A percentile compares a stretch with the other conserved stretches of the same genome.
These are phyloP conservation scores for Danaus melanippus DNA, from an alignment of 1,140 invertebrate genomes.

Conservation along the genomic window DNA sequence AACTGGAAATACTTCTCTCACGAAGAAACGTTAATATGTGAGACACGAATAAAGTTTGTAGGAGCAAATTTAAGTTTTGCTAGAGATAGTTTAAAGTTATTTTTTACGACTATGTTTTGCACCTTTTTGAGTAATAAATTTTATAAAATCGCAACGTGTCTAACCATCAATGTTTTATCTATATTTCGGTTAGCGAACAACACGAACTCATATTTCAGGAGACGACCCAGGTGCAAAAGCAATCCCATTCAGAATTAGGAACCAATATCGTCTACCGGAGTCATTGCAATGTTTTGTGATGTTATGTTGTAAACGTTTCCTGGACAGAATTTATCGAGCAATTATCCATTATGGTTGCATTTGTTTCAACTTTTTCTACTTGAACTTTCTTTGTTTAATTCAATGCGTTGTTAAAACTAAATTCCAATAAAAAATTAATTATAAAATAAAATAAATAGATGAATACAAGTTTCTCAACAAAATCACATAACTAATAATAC, in stretches of 20 bases:
- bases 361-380: too few relatives aligned
- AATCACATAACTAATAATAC: too few relatives aligned
- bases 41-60: slow-evolving; percentile 25
- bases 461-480: too few relatives aligned
- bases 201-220: slow-evolving; percentile 38
- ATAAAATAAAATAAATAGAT: too few relatives aligned
- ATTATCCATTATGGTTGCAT: slow-evolving; percentile 6
- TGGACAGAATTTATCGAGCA: slow-evolving; percentile 9
- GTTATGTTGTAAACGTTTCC: slow-evolving; percentile 12
- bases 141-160: background rate
- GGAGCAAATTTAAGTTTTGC: slow-evolving; percentile 28
- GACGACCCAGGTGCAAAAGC: slow-evolving; percentile 49
- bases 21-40: slow-evolving; percentile 29
- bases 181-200: slow-evolving; percentile 7
- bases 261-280: slow-evolving; percentile 36
- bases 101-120: slow-evolving; percentile 13
- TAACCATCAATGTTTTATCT: background rate
- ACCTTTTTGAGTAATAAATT: too few relatives aligned
- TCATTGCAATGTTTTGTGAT: slow-evolving; percentile 17
- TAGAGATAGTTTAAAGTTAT: slow-evolving; percentile 20
- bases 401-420: too few relatives aligned
- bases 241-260: slow-evolving; percentile 54
- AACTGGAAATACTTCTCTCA: slow-evolving; percentile 23
- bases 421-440: too few relatives aligned
- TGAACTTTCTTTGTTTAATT: too few relatives aligned